Base-by-base conservation (phyloP, 2,113 vertebrate genomes). In the Ictidomys tridecemlineatus region DNA sequence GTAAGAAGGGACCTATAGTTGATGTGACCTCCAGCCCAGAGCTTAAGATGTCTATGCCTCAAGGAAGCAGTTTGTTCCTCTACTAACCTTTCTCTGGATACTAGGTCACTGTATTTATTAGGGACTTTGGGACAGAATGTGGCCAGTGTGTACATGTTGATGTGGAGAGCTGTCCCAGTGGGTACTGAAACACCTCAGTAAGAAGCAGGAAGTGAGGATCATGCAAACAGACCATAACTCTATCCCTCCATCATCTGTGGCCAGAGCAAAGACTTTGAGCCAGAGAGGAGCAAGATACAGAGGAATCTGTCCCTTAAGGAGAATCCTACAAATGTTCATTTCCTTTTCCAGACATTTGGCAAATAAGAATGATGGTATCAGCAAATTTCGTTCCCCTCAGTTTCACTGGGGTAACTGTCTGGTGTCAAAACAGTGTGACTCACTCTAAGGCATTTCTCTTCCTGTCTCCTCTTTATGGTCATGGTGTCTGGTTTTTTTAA, bases 401-500 rank as follows among this genome's bases (percentile, higher is more conserved):
- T 84, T 72, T 96, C 94, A 61, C 77, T 78, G 91, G 95, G 79
- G 94, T 96, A 96, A 97, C 96, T 51, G 91, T 96, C 85, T 95
- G n/a, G 85, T 88, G 91, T 86, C 0, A 39, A 95, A 97, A 96
- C 96, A 91, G 74, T 79, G 79, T 98, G 96, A 97, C 95, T 96
- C 94, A 93, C 58, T 92, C 80, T 14, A 84, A 94, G 92, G 97
- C 69, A 51, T 80, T 96, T 70, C 85, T 96, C 58, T 45, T 93
- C 80, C 97, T 32, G 74, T 83, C 20, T 5, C 95, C 94, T 88
- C 98, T 98, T 98, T 93, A 97, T 90, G 87, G 96, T 89, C 82
- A 73, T 3, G 0, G 42, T 96, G 98, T 98, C 98, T 98, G 98
- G 95, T 76, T 98, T 98, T 98, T 77, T 85, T 69, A 90, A 96